These are phyloP conservation scores for Drosophila neutralis DNA, from an alignment of 2,888 invertebrate genomes.

Conservation along the genomic window DNA sequence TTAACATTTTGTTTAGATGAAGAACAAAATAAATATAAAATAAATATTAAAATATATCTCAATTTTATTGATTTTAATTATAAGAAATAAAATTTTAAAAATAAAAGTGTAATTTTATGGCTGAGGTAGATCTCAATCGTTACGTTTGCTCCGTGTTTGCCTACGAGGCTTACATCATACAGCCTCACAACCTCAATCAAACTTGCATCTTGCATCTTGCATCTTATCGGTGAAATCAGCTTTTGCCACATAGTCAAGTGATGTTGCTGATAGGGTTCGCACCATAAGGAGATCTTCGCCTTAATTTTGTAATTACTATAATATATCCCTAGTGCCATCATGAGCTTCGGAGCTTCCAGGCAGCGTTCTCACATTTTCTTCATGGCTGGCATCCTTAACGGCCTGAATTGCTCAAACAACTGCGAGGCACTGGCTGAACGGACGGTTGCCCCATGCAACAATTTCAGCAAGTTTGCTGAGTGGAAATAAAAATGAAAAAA, in stretches of 20 bases:
- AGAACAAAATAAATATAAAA: neutral
- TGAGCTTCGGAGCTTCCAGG: conserved; percentile 31
- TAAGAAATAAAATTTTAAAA: neutral
- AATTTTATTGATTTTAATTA: neutral
- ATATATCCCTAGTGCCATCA: conserved; percentile 52
- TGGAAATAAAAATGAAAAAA: conserved; percentile 8
- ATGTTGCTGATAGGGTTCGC: conserved; percentile 49
- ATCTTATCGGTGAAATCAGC: conserved; percentile 50
- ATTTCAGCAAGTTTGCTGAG: conserved; percentile 26
- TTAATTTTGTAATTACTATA: conserved; percentile 79
- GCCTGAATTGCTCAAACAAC: conserved; percentile 67
- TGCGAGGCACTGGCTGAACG: conserved; percentile 58
- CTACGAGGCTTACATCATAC: conserved; percentile 2
- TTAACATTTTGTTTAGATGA: neutral
- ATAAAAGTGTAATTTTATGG: neutral
- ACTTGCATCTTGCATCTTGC: conserved; percentile 17
- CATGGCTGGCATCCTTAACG: conserved; percentile 68
- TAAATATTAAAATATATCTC: neutral
- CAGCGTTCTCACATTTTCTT: conserved; percentile 57
- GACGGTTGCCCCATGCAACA: conserved; percentile 38
- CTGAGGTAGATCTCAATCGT: neutral
- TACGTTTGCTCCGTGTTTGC: conserved; percentile 7
- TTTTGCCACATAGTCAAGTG: conserved; percentile 62
- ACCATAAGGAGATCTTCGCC: conserved; percentile 31
- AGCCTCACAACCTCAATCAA: conserved; percentile 3